A percentile compares a stretch with the other conserved stretches of the same genome.
Evolutionary conservation across 2,113 vertebrate genomes (phyloP).

Genomic region (Thunnus maccoyii): DNA sequence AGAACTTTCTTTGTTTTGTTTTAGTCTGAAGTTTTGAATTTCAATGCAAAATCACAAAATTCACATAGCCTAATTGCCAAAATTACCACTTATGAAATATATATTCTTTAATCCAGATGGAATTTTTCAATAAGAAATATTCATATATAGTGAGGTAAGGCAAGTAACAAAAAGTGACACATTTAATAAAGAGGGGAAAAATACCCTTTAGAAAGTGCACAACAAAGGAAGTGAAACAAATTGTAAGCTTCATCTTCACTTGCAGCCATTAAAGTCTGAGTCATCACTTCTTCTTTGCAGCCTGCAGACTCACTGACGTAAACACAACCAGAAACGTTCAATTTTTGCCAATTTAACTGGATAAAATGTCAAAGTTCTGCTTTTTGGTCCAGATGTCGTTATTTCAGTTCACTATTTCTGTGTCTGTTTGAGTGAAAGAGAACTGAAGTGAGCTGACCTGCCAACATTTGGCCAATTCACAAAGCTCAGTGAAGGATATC

Average conservation of each 20-base stretch:
- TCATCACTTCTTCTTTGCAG: slow-evolving; percentile 10
- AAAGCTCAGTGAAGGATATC: background rate
- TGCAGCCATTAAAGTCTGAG: slow-evolving; percentile 7
- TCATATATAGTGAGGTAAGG: too few species aligned
- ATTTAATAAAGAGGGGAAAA: background rate
- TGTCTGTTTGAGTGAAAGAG: background rate
- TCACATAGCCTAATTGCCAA: too few species aligned
- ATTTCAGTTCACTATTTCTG: slow-evolving; percentile 42
- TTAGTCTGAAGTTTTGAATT: too few species aligned
- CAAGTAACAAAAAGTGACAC: too few species aligned
- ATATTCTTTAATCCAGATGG: too few species aligned
- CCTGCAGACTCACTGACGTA: slow-evolving; percentile 5
- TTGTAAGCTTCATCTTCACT: background rate
- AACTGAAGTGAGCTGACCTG: background rate
- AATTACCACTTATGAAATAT: too few species aligned
- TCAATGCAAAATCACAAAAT: too few species aligned
- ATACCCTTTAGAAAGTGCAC: background rate
- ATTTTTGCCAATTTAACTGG: background rate
- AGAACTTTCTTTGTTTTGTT: too few species aligned
- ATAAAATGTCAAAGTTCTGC: slow-evolving; percentile 11
- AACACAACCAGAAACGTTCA: background rate
- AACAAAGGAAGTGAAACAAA: slow-evolving; percentile 37
- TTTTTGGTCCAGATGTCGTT: background rate
- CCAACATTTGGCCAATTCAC: slow-evolving; percentile 4
- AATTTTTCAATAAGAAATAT: too few species aligned